These are phyloP conservation scores for Enhydra lutris DNA, from an alignment of 2,113 vertebrate genomes.

Conservation along the genomic window DNA sequence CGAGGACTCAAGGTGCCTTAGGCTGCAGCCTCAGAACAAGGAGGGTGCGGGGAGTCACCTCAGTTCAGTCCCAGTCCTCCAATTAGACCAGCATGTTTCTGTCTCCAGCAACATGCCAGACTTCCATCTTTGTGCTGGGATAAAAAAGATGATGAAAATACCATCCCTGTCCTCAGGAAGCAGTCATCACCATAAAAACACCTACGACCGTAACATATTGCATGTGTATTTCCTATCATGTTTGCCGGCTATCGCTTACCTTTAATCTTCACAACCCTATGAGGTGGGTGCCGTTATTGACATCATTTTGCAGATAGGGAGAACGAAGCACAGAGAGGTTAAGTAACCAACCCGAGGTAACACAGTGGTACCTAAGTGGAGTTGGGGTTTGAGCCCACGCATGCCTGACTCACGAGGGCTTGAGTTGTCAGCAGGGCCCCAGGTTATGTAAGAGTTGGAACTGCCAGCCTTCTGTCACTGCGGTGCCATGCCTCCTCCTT, in stretches of 20 bases:
- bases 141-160: neutral
- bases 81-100: neutral
- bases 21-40: neutral
- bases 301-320: neutral
- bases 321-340: neutral
- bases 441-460: neutral
- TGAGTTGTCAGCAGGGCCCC: neutral
- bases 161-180: neutral
- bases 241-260: neutral
- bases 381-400: neutral
- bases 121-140: neutral
- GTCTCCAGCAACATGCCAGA: neutral
- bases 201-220: neutral
- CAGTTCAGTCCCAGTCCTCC: neutral
- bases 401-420: neutral
- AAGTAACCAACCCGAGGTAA: neutral
- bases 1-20: neutral
- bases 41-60: neutral
- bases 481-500: accelerated
- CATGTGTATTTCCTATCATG: neutral
- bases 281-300: neutral
- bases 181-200: neutral
- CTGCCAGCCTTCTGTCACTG: neutral
- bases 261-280: neutral
- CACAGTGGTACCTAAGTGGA: neutral